Base-by-base conservation (phyloP, 2,797 vertebrate species). In the Rhincodon typus region DNA sequence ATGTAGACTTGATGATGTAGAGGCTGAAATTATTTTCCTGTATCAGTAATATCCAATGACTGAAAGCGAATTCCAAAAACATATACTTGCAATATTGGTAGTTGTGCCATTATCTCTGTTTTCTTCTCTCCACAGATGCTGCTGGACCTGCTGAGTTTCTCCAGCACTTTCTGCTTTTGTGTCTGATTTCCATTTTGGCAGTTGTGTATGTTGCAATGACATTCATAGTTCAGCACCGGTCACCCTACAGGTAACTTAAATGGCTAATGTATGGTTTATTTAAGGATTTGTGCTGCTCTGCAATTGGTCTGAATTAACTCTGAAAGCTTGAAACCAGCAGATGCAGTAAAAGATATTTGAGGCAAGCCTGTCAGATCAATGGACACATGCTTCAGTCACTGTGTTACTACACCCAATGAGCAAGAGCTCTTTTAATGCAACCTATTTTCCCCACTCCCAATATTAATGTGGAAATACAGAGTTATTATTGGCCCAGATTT, bases 41-140 rank as follows among this genome's bases (percentile, higher is more conserved):
- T 19, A 17, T 1, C 13, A 62, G 13, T 15, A 66, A 27, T 90
- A n/a, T 66, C 42, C 79, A 91, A 19, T 91, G 30, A n/a, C 17
- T 91, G 57, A n/a, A 91, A 91, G n/a, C 66, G 30, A 53, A 91
- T 91, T 21, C 88, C 34, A 91, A 91, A 90, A 66, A 66, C 57
- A 13, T 62, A 50, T 50, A 50, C 4, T 50, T 50, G 46, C 46
- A 50, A 3, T 50, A 10, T 62, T 62, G 57, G 57, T 62, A 62
- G 57, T 62, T 62, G 8, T 62, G 57, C 12, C 57, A 12, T 62
- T 62, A 10, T 50, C 3, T 50, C 46, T 50, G 46, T 50, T 50
- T 50, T 50, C 46, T 50, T 50, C 46, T 50, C 46, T 50, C 46
- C 46, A 50, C 46, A 50, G 46, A 50, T 50, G 46, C 46, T 50